Conservation (phyloP, 2,888 invertebrate genomes). For the Pandemis corylana region DNA sequence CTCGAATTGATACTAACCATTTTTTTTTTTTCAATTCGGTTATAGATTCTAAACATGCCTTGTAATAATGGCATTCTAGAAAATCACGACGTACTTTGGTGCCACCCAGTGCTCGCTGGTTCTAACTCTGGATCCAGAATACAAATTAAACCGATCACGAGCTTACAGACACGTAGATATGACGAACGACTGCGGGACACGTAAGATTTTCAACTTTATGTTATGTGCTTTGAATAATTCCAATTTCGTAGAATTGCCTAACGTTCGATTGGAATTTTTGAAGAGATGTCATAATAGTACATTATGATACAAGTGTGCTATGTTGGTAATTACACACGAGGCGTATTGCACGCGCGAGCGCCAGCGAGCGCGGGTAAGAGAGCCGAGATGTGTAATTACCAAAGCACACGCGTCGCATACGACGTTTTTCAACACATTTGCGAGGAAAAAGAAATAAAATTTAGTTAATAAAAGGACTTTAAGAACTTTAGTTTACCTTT, state of each 20-base stretch:
- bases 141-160: conserved; percentile 51
- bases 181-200: conserved; percentile 51
- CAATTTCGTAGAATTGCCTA: conserved; percentile 38
- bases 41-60: neutral
- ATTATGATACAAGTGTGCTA: no score
- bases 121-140: conserved; percentile 55
- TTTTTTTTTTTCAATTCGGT: no score
- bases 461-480: no score
- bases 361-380: no score
- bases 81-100: conserved; percentile 49
- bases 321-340: no score
- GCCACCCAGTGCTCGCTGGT: conserved; percentile 52
- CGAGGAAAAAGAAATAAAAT: no score
- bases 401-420: no score
- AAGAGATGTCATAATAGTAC: conserved; percentile 34
- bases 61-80: conserved; percentile 28
- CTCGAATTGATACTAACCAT: no score
- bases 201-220: conserved; percentile 46
- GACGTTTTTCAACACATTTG: no score
- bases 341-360: no score
- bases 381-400: no score
- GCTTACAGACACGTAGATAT: conserved; percentile 50
- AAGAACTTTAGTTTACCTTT: no score
- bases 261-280: conserved; percentile 34
- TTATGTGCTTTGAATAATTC: conserved; percentile 44